Percentiles rank a stretch among this genome's conserved stretches.
These are phyloP conservation scores for Drosophila atripex DNA, from an alignment of 2,888 invertebrate genomes.

Conservation along the genomic window DNA sequence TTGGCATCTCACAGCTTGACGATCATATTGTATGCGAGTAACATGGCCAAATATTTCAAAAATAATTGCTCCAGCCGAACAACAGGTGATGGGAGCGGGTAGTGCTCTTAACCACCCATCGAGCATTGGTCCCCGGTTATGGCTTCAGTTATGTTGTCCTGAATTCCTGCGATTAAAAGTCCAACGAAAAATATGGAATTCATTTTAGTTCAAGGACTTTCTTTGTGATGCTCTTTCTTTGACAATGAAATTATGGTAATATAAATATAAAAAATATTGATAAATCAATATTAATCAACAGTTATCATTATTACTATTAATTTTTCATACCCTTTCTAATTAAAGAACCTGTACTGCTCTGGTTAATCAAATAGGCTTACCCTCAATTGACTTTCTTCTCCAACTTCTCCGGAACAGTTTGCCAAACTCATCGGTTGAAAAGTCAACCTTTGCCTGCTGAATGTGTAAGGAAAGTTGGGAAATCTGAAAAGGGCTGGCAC, in stretches of 20 bases:
- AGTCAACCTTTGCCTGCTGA: constrained; percentile 10
- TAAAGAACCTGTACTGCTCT: no score
- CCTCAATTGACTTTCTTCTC: neutral
- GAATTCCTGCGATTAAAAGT: constrained; percentile 50
- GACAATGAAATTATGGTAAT: neutral
- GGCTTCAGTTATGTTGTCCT: constrained; percentile 54
- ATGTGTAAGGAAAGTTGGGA: constrained; percentile 10
- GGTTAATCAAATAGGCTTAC: no score
- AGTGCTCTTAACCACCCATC: constrained; percentile 19
- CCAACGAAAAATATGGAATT: neutral
- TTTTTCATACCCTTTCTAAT: no score
- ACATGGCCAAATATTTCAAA: constrained; percentile 21
- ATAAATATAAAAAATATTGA: neutral
- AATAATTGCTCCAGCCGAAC: constrained; percentile 31
- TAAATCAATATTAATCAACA: no score
- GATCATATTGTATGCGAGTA: constrained; percentile 19
- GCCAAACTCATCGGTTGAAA: constrained; percentile 6
- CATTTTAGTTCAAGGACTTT: neutral
- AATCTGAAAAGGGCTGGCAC: constrained; percentile 38
- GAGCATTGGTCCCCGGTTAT: constrained; percentile 8
- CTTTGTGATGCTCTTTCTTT: neutral
- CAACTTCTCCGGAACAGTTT: no score
- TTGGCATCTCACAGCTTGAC: constrained; percentile 16
- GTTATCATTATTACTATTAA: no score
- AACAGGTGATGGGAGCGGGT: constrained; percentile 31